Conservation (phyloP, 2,888 invertebrate genomes). For the Drosophila hawaiiensis region DNA sequence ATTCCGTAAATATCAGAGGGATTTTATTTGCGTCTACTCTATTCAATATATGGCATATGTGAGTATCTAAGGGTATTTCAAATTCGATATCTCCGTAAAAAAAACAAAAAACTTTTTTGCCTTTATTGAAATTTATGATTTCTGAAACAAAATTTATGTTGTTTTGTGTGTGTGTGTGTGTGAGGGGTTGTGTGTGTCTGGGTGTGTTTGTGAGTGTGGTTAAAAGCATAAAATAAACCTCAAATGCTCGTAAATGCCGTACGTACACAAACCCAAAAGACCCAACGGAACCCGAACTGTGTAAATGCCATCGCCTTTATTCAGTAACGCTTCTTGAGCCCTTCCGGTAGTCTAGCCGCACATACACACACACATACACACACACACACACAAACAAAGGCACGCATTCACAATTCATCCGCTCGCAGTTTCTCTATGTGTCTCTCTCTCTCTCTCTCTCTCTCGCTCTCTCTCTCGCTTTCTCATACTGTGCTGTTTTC, state of each 20-base stretch:
- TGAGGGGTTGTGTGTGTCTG: conserved; percentile 8
- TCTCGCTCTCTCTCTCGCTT: neutral
- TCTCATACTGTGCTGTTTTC: conserved; percentile 44
- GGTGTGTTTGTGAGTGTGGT: conserved; percentile 18
- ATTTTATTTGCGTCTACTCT: neutral
- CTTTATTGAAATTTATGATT: conserved; percentile 79
- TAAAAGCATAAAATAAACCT: conserved; percentile 77
- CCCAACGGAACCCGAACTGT: conserved; percentile 23
- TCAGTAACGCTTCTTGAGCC: conserved; percentile 52
- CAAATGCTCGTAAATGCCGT: conserved; percentile 74
- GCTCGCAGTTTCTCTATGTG: neutral
- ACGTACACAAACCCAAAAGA: conserved; percentile 40
- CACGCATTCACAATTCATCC: neutral
- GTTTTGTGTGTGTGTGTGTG: conserved; percentile 55
- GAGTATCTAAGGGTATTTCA: conserved; percentile 7
- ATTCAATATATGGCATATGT: neutral
- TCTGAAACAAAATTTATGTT: conserved; percentile 76
- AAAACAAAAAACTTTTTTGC: conserved; percentile 18
- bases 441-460: conserved; percentile 1
- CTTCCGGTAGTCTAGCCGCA: conserved; percentile 63
- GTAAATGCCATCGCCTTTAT: conserved; percentile 25
- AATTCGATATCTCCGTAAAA: neutral
- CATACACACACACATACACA: conserved; percentile 5
- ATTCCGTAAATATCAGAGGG: neutral
- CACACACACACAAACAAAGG: conserved; percentile 2